phyloP scores from a whole-genome alignment of 1,140 invertebrate species.

The Cecropterus lyciades region DNA sequence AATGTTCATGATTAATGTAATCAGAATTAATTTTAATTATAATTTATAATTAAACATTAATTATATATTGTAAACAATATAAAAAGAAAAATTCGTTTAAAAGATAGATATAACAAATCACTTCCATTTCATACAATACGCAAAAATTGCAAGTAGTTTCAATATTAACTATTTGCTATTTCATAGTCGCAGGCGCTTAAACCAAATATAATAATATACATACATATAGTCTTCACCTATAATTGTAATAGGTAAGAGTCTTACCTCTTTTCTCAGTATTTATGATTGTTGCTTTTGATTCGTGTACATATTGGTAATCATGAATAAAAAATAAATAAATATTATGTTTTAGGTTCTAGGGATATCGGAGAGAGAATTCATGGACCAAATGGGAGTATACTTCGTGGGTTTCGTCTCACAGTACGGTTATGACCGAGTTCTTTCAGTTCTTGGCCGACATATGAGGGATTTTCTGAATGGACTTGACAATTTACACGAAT shows the following conservation, averaged over 20 bases:
- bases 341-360: conserved; percentile 88
- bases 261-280: no score
- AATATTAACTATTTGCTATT: background rate
- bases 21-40: no score
- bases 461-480: conserved; percentile 98
- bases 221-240: no score
- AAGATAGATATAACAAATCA: background rate
- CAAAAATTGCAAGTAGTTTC: no score
- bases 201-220: no score
- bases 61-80: background rate
- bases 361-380: conserved; percentile 93
- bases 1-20: no score
- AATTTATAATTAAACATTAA: no score
- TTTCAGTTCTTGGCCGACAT: conserved; percentile 95
- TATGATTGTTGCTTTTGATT: no score
- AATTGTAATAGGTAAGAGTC: no score
- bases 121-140: no score
- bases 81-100: background rate
- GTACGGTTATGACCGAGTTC: conserved; percentile 96
- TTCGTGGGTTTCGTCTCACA: conserved; percentile 97
- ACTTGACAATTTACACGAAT: conserved; percentile 98
- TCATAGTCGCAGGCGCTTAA: conserved; percentile 12
- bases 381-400: conserved; percentile 95
- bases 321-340: no score
- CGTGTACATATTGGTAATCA: no score